phyloP scores from a whole-genome alignment of 2,888 invertebrate genomes.

The Caenorhabditis macrosperma region DNA sequence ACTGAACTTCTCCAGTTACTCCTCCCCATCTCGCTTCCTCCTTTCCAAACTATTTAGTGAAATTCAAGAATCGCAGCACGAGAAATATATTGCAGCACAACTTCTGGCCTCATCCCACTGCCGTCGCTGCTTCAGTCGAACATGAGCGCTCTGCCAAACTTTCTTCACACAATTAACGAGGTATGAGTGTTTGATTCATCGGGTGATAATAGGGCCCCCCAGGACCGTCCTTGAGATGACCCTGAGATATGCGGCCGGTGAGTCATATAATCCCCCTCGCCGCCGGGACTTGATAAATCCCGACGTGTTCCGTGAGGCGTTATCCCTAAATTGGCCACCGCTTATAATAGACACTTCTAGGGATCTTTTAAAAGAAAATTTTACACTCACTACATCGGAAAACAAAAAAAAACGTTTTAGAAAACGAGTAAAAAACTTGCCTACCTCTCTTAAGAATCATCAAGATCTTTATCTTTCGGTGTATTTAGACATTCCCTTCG shows the following conservation, averaged over 20 bases:
- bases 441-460: too few relatives aligned
- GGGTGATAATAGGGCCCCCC: conserved; percentile 27
- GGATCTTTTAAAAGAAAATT: too few relatives aligned
- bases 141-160: conserved; percentile 62
- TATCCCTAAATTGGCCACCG: not conserved
- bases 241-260: conserved; percentile 45
- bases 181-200: conserved; percentile 50
- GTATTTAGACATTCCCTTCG: conserved; percentile 4
- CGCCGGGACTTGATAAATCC: conserved; percentile 25
- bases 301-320: too few relatives aligned
- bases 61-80: conserved; percentile 11
- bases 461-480: not conserved
- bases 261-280: conserved; percentile 48
- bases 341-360: too few relatives aligned
- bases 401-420: too few relatives aligned
- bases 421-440: too few relatives aligned
- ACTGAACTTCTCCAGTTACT: conserved; percentile 44
- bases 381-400: too few relatives aligned
- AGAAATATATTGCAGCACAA: conserved; percentile 59
- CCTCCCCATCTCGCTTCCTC: not conserved
- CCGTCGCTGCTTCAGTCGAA: conserved; percentile 65
- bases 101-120: conserved; percentile 59
- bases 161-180: conserved; percentile 69
- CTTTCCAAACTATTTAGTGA: conserved; percentile 11
- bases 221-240: conserved; percentile 51